A percentile compares a stretch with the other conserved stretches of the same genome.
These are phyloP conservation scores for Distichodus sexfasciatus DNA, from an alignment of 2,797 vertebrate species.

Conservation along the genomic window DNA sequence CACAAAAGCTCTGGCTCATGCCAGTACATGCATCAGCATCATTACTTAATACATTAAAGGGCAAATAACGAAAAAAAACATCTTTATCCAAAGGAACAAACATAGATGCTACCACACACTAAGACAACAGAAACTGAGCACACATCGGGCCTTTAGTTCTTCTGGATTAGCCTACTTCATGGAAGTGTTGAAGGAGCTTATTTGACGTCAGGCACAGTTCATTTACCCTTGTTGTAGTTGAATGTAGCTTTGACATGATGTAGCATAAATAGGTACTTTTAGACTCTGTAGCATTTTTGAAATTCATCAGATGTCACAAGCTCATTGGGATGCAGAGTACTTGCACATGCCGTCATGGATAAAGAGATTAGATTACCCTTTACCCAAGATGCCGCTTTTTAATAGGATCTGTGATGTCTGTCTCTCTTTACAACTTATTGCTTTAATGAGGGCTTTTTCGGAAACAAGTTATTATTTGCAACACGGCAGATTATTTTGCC, in stretches of 20 bases:
- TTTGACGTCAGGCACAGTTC: constrained; percentile 78
- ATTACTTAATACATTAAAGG: constrained; percentile 40
- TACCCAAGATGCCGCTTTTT: constrained; percentile 27
- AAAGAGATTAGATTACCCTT: constrained; percentile 49
- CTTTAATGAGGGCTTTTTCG: constrained; percentile 36
- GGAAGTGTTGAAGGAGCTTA: constrained; percentile 57
- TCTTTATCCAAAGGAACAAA: constrained; percentile 30
- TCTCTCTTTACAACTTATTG: constrained; percentile 39
- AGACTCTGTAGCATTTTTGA: constrained; percentile 75
- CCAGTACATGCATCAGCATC: constrained; percentile 40
- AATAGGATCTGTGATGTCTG: constrained; percentile 37
- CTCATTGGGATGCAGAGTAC: constrained; percentile 66
- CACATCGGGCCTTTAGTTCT: constrained; percentile 16
- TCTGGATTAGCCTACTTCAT: neutral
- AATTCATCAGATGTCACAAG: constrained; percentile 58
- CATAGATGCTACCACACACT: neutral
- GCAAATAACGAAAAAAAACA: constrained; percentile 31
- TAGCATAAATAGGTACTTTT: constrained; percentile 76
- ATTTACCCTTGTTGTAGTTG: constrained; percentile 77
- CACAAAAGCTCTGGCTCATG: constrained; percentile 64
- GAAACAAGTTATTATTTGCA: constrained; percentile 34
- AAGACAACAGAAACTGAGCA: constrained; percentile 12
- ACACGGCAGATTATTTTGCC: constrained; percentile 44
- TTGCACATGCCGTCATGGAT: constrained; percentile 80
- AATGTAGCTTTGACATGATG: constrained; percentile 82